These are phyloP conservation scores for Protobothrops flavoviridis DNA, from an alignment of 2,113 vertebrate genomes.

Conservation along the genomic window DNA sequence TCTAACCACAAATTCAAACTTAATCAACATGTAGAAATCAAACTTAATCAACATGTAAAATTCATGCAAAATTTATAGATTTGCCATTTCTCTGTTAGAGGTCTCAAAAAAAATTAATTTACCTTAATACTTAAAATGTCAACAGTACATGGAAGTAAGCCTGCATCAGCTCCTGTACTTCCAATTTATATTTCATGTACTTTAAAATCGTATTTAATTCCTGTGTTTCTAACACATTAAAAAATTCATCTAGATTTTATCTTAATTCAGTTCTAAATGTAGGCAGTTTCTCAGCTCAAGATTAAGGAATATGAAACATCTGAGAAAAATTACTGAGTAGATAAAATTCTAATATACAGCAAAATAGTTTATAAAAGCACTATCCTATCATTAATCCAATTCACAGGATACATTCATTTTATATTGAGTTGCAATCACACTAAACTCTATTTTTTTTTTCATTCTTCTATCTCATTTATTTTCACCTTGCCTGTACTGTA, in stretches of 20 bases:
- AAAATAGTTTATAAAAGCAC: background rate
- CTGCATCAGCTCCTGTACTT: background rate
- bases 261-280: background rate
- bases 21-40: background rate
- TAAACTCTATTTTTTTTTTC: background rate
- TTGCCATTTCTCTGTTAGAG: background rate
- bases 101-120: background rate
- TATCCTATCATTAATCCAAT: background rate
- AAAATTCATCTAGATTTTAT: background rate
- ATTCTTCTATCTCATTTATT: background rate
- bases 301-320: background rate
- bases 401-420: background rate
- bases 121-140: background rate
- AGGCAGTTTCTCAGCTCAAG: background rate
- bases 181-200: background rate
- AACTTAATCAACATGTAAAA: background rate
- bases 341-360: background rate
- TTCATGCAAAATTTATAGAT: background rate
- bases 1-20: background rate
- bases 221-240: background rate
- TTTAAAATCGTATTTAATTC: background rate
- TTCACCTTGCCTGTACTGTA: background rate
- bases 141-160: background rate
- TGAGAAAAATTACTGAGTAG: background rate
- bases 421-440: background rate